Evolutionary conservation across 1,140 invertebrate species (phyloP), one percentile per base, ranked within the genome.

Genomic region (Prorops nasuta): DNA sequence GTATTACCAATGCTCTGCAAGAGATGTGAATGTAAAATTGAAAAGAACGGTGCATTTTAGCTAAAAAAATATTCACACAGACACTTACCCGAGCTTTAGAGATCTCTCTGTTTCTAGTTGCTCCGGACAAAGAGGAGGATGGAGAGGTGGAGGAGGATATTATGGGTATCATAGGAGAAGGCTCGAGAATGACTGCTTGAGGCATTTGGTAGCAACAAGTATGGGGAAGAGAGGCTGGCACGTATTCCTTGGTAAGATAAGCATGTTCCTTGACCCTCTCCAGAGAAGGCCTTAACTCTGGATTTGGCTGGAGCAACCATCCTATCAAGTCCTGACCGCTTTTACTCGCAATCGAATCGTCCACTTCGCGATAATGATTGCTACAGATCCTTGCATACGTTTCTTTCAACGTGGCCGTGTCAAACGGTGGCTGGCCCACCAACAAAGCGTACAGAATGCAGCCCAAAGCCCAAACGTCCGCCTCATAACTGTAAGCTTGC

Each of bases 401-500:
- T 49, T 86, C 84, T 38, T 77, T 72, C 9, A 79, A 51, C 56
- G 68, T 80, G 3, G 77, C 75, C 1, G 81, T 86, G 61, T 89
- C 86, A 70, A 89, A 89, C 8, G 87, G 87, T 9, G 87, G 87
- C 41, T 83, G 83, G 0, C 87, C 87, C 14, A 86, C 81, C 14
- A 89, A 64, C 49, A 89, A 63, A 2, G 85, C 85, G 62, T 85
- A 81, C 57, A 83, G 68, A 37, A 83, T 82, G 56, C 81, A 88
- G 9, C 86, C 86, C 16, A 88, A 65, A 3, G 86, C 84, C 87
- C 87, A 89, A 15, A 86, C 79, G 67, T 89, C 87, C 3, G 86
- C 86, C 67, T 86, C 83, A 69, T 79, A 87, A 50, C 84, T 84
- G 68, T 87, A 84, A 7, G 85, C 84, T 58, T 82, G 78, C 60